Percentiles rank a stretch among this genome's conserved stretches.
phyloP scores from a whole-genome alignment of 2,888 invertebrate genomes.

The Diaprepes abbreviatus region DNA sequence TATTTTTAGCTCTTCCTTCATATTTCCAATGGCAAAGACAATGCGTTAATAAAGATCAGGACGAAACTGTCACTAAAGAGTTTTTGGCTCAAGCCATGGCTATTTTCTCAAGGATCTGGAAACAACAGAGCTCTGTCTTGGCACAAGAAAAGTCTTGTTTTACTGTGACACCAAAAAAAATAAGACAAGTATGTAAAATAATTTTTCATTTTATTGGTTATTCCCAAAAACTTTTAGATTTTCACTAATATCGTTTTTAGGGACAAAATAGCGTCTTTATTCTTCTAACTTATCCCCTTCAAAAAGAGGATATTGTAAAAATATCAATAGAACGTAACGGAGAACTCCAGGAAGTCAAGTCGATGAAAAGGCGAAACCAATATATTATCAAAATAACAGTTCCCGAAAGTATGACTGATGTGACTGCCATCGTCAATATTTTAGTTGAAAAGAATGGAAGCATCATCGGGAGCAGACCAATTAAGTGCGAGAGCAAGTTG shows the following conservation, averaged over 20 bases:
- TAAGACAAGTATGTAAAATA: slow-evolving; percentile 74
- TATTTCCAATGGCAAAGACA: slow-evolving; percentile 87
- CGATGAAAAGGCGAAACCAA: slow-evolving; percentile 85
- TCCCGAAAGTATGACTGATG: slow-evolving; percentile 86
- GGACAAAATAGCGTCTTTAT: slow-evolving; percentile 88
- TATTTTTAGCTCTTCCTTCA: slow-evolving; percentile 76
- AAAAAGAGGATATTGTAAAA: slow-evolving; percentile 82
- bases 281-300: slow-evolving; percentile 82
- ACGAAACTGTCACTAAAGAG: slow-evolving; percentile 86
- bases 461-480: slow-evolving; percentile 84
- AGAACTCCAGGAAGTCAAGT: slow-evolving; percentile 78
- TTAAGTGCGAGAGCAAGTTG: slow-evolving; percentile 89
- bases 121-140: slow-evolving; percentile 65
- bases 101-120: slow-evolving; percentile 75
- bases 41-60: slow-evolving; percentile 82
- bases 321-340: slow-evolving; percentile 87
- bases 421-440: slow-evolving; percentile 86
- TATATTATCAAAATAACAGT: slow-evolving; percentile 87
- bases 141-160: slow-evolving; percentile 74
- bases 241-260: too few relatives aligned
- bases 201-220: too few relatives aligned
- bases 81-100: slow-evolving; percentile 87
- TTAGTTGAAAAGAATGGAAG: slow-evolving; percentile 86
- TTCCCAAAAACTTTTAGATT: too few relatives aligned
- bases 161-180: slow-evolving; percentile 82